These are phyloP conservation scores for Naja naja DNA, from an alignment of 2,113 vertebrate genomes.

Conservation along the genomic window DNA sequence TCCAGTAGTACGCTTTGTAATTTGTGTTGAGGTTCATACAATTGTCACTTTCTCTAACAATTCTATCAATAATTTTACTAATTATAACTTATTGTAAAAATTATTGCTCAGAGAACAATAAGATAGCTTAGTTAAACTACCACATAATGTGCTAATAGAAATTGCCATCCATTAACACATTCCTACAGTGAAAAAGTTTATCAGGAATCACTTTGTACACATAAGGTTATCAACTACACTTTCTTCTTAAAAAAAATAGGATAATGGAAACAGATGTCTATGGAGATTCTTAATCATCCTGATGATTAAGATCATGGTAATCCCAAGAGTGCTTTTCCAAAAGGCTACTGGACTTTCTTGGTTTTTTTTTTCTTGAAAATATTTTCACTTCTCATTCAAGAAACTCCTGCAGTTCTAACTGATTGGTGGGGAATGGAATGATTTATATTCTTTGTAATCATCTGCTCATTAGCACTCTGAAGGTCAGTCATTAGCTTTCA, in stretches of 20 bases:
- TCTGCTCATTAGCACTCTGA: no score
- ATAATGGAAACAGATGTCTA: background rate
- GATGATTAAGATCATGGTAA: background rate
- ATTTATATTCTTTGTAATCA: no score
- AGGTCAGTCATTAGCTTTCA: background rate
- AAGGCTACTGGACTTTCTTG: no score
- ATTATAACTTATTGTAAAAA: background rate
- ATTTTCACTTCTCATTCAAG: background rate
- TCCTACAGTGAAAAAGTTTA: background rate
- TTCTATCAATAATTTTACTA: background rate
- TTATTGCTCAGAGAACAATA: background rate
- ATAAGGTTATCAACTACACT: background rate
- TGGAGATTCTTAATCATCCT: background rate
- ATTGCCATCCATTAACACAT: background rate
- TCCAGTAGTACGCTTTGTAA: background rate
- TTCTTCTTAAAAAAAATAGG: background rate
- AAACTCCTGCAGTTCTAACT: no score
- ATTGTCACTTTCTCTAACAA: background rate
- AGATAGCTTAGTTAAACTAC: no score
- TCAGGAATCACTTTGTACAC: background rate
- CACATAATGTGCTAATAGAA: background rate
- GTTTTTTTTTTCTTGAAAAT: background rate
- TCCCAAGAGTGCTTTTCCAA: background rate
- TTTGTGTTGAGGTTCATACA: background rate
- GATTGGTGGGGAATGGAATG: background rate